phyloP scores from a whole-genome alignment of 2,888 invertebrate species.

The Drosophila recens region DNA sequence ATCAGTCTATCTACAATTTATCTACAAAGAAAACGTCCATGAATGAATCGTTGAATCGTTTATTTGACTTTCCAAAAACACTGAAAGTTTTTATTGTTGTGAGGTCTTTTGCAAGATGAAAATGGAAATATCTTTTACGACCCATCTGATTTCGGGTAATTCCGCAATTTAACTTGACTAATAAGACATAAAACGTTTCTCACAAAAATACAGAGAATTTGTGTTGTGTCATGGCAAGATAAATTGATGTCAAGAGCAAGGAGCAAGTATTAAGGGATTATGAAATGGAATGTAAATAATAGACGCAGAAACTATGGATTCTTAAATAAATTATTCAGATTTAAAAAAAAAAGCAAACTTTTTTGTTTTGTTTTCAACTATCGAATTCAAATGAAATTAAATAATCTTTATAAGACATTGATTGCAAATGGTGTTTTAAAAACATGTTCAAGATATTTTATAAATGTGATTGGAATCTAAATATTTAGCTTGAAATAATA shows the following conservation, averaged over 20 bases:
- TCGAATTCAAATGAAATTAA: too few species aligned
- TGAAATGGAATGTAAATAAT: slow-evolving; percentile 42
- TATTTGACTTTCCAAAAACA: slow-evolving; percentile 17
- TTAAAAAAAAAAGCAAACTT: too few species aligned
- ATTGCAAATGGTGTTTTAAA: too few species aligned
- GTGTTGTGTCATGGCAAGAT: slow-evolving; percentile 34
- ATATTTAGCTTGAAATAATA: too few species aligned
- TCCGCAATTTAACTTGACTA: slow-evolving; percentile 37
- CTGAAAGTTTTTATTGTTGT: slow-evolving; percentile 34
- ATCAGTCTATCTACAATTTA: slow-evolving; percentile 19
- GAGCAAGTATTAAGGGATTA: slow-evolving; percentile 36
- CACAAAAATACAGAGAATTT: slow-evolving; percentile 1
- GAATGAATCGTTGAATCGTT: slow-evolving; percentile 35
- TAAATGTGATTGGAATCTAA: neutral
- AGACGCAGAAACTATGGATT: neutral
- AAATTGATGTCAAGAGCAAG: slow-evolving; percentile 48
- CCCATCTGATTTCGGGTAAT: slow-evolving; percentile 21
- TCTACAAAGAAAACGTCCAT: slow-evolving; percentile 29
- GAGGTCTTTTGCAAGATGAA: slow-evolving; percentile 14
- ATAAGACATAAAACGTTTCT: slow-evolving; percentile 30
- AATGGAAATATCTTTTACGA: slow-evolving; percentile 31
- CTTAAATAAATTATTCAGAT: slow-evolving; percentile 6
- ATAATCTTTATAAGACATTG: too few species aligned
- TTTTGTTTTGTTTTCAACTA: too few species aligned
- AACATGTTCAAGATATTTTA: neutral